A percentile compares a stretch with the other conserved stretches of the same genome.
These are phyloP conservation scores for Gymnocypris eckloni DNA, from an alignment of 2,797 vertebrate genomes.

Conservation along the genomic window DNA sequence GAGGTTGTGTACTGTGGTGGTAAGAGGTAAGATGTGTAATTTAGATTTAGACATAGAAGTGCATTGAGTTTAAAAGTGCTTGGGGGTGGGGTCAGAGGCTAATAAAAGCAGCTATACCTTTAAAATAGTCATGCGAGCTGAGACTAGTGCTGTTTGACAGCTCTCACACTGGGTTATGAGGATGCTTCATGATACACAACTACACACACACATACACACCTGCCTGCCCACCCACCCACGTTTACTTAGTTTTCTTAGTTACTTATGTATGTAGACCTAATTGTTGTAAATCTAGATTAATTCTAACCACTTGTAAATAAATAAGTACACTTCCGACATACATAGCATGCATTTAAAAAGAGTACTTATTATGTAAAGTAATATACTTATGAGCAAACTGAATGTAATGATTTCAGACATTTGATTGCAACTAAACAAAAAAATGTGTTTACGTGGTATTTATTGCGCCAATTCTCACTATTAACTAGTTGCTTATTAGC, in stretches of 20 bases:
- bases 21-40: background rate
- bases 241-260: background rate
- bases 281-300: background rate
- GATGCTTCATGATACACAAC: background rate
- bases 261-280: background rate
- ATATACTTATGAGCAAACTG: background rate
- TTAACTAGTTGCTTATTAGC: background rate
- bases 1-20: background rate
- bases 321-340: background rate
- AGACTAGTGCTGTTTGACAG: conserved; percentile 16
- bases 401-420: background rate
- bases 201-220: background rate
- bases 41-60: background rate
- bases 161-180: conserved; percentile 25
- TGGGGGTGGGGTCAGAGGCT: background rate
- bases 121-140: conserved; percentile 45
- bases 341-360: background rate
- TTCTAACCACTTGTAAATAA: background rate
- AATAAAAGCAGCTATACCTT: conserved; percentile 1
- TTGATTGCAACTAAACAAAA: background rate
- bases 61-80: background rate
- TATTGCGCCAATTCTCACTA: background rate
- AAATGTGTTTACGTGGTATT: background rate
- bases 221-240: background rate
- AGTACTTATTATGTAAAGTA: background rate